Evolutionary conservation across 2,888 invertebrate genomes (phyloP), one percentile per base, ranked within the genome.

Genomic region (Sesia bembeciformis): DNA sequence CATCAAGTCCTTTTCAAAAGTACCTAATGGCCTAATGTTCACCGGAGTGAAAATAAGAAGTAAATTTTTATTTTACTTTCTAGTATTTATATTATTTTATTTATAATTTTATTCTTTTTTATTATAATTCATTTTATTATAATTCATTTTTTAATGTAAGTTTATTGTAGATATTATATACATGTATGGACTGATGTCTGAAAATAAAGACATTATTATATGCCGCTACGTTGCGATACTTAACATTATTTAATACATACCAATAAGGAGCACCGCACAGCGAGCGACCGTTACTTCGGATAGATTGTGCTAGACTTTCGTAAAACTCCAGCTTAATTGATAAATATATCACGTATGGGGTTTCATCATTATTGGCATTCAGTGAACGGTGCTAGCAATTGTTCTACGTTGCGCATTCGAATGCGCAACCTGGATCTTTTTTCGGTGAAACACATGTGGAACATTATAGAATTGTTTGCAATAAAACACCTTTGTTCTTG

Each of bases 341-440:
- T 78, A 86, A 76, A 74, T 77, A 72, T 68, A 81, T 80, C 86
- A 84, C 85, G 86, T 77, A 63, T 64, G 58, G 40, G 55, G 71
- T 85, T 84, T 81, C 86, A 67, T 71, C 84, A 86, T 65, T 66
- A 68, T 69, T 64, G 69, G 63, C 67, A 68, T 67, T 70, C 59
- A 49, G 40, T 51, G 40, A 60, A 56, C 56, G 54, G 60, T 57
- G 59, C 59, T 55, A 56, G 63, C 70, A 64, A 71, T 71, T 70
- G 72, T 70, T 66, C 56, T 51, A 57, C 58, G 60, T 58, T 59
- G 61, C 67, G 76, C 72, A 79, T 78, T 68, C 69, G 65, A 71
- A 75, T 73, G 66, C 68, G 67, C 60, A 63, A 67, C 65, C 59
- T 1, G 1, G 23, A 2, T 23, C 60, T 64, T 70, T 70, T 71